Evolutionary conservation across 2,888 invertebrate genomes (phyloP).

Genomic region (Notodonta ziczac): DNA sequence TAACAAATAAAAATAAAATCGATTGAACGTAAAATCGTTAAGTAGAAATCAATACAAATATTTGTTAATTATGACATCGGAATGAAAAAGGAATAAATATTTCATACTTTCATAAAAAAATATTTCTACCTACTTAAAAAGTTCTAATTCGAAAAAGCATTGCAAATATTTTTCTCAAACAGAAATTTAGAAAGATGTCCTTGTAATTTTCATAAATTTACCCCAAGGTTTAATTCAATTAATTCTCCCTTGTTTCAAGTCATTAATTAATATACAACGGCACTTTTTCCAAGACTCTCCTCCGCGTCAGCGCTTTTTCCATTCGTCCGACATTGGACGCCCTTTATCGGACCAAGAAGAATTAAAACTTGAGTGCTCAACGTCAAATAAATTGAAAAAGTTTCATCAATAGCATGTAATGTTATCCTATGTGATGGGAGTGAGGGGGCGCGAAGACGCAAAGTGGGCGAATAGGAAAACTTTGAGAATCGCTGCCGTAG

Average conservation of each 20-base stretch:
- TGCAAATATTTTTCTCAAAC: background rate
- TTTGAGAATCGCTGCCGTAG: slow-evolving; percentile 3
- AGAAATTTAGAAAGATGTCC: slow-evolving; percentile 2
- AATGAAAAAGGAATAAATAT: no score
- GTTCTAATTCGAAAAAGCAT: background rate
- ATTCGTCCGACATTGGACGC: slow-evolving; percentile 21
- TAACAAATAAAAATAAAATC: no score
- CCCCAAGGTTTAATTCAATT: slow-evolving; percentile 25
- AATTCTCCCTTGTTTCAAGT: slow-evolving; percentile 17
- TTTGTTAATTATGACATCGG: no score
- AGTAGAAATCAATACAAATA: no score
- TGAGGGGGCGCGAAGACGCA: background rate
- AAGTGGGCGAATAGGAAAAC: slow-evolving; percentile 4
- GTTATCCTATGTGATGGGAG: slow-evolving; percentile 2
- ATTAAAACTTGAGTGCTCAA: slow-evolving; percentile 52
- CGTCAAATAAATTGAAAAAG: slow-evolving; percentile 58
- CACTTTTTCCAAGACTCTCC: slow-evolving; percentile 11
- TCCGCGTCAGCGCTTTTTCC: slow-evolving; percentile 17
- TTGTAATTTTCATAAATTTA: slow-evolving; percentile 19
- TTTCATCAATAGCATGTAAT: slow-evolving; percentile 38
- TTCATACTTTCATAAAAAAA: background rate
- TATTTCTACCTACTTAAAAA: background rate
- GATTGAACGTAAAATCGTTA: no score
- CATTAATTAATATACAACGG: slow-evolving; percentile 33
- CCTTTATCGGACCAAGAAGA: slow-evolving; percentile 34